Evolutionary conservation across 1,140 invertebrate species (phyloP).

Genomic region (Brachionus calyciflorus): DNA sequence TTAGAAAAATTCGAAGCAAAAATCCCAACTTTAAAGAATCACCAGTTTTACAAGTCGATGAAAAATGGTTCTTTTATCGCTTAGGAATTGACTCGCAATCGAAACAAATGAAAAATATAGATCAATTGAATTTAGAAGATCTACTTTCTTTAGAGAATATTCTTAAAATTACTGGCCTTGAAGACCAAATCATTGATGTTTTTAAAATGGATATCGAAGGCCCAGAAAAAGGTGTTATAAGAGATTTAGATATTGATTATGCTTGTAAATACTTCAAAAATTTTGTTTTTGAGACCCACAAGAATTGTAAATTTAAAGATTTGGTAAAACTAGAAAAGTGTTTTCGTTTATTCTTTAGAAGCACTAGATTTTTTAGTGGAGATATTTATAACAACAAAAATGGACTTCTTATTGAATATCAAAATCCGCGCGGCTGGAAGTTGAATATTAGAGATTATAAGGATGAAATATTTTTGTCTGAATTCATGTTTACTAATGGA

Average conservation of each 20-base stretch:
- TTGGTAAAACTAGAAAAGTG: slow-evolving; percentile 28
- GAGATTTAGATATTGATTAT: not conserved
- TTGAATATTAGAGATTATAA: not conserved
- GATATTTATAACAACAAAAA: not conserved
- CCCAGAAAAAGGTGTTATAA: slow-evolving; percentile 1
- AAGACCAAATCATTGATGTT: slow-evolving; percentile 12
- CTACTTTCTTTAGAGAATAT: slow-evolving; percentile 5
- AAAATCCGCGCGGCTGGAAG: slow-evolving; percentile 1
- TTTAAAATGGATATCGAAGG: slow-evolving; percentile 42
- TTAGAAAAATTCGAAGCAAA: not conserved
- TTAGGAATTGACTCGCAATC: not conserved
- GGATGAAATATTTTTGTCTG: slow-evolving; percentile 2
- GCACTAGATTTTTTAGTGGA: slow-evolving; percentile 11
- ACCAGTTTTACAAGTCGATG: not conserved
- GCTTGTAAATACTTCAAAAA: slow-evolving; percentile 22
- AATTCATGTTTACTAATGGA: slow-evolving; percentile 8
- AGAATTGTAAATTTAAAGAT: not conserved
- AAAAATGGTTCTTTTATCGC: slow-evolving; percentile 23
- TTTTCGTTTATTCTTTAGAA: slow-evolving; percentile 23
- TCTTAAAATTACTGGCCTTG: not conserved
- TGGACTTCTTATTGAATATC: slow-evolving; percentile 12
- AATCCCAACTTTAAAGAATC: not conserved
- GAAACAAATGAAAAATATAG: not conserved
- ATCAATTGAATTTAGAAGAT: not conserved
- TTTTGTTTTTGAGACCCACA: slow-evolving; percentile 24